Percentiles rank a stretch among this genome's conserved stretches.
Conservation (phyloP, 2,888 invertebrate species). For the Acleris literana region DNA sequence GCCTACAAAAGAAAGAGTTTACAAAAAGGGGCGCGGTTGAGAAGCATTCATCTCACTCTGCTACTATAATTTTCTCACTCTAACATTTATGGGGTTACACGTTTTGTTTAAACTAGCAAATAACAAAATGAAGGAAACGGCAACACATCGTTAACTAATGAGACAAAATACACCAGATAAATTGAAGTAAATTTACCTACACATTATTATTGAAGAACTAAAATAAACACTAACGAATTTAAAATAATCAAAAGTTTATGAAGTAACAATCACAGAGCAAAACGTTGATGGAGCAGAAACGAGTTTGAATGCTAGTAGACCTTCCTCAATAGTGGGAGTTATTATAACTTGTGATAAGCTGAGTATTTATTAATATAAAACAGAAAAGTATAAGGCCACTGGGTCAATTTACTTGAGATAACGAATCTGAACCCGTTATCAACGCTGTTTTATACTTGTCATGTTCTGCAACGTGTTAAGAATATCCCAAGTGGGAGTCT, state of each 20-base stretch:
- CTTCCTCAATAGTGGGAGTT: slow-evolving; percentile 14
- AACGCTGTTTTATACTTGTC: not conserved
- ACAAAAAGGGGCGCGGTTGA: not conserved
- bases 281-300: slow-evolving; percentile 3
- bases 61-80: no score
- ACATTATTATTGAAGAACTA: no score
- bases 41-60: no score
- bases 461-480: not conserved
- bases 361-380: slow-evolving; percentile 9
- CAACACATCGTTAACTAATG: no score
- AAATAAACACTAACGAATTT: not conserved
- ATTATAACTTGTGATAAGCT: slow-evolving; percentile 8
- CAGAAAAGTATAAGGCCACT: slow-evolving; percentile 10
- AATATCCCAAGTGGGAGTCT: no score
- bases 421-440: slow-evolving; percentile 3
- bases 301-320: slow-evolving; percentile 1
- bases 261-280: not conserved
- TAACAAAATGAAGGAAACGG: no score
- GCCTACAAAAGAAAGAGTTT: not conserved
- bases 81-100: no score
- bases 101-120: no score
- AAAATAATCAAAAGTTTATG: not conserved
- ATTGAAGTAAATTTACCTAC: no score
- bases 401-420: slow-evolving; percentile 12
- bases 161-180: no score